These are phyloP conservation scores for Rhopalosiphum padi DNA, from an alignment of 1,140 invertebrate genomes.

Conservation along the genomic window DNA sequence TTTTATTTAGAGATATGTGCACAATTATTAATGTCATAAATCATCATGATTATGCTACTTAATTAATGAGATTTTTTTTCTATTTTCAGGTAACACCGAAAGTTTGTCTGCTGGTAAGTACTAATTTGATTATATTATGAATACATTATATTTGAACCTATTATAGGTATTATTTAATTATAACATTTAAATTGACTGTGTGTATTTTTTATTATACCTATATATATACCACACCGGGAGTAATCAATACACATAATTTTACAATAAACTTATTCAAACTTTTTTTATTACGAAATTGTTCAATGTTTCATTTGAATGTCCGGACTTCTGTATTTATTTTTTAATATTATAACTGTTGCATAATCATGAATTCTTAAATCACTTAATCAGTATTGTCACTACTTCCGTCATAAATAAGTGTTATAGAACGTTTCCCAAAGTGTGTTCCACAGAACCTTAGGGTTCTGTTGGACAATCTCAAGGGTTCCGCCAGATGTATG, in stretches of 20 bases:
- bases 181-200: neutral
- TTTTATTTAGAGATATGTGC: neutral
- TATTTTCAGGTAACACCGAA: slow-evolving; percentile 22
- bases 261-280: neutral
- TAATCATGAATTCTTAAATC: neutral
- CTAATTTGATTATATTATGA: neutral
- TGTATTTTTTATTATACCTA: neutral
- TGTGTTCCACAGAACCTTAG: too few species aligned
- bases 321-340: neutral
- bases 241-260: neutral
- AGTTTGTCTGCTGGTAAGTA: slow-evolving; percentile 16
- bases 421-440: neutral
- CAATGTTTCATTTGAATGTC: neutral
- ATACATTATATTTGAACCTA: neutral
- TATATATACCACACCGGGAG: neutral
- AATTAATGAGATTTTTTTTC: neutral
- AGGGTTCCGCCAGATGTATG: too few species aligned
- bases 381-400: neutral
- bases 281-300: neutral
- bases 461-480: too few species aligned
- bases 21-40: neutral
- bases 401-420: neutral
- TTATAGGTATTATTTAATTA: neutral
- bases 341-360: neutral
- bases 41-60: neutral